These are phyloP conservation scores for Dipodomys stephensi DNA, from an alignment of 2,113 vertebrate species.

Conservation along the genomic window DNA sequence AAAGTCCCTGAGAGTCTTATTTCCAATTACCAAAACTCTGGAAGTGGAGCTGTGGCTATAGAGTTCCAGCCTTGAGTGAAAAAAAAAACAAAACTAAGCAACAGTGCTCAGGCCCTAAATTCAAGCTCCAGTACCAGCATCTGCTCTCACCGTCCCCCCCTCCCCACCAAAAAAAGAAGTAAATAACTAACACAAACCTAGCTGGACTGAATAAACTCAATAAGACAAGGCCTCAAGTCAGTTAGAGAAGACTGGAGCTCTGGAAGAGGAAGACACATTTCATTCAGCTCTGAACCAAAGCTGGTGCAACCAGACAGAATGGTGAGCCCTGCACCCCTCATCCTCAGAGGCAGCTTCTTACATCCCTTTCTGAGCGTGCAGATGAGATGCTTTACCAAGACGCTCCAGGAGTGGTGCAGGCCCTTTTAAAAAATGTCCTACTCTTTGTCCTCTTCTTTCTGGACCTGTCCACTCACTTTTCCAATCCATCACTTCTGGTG, in stretches of 20 bases:
- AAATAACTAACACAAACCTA: background rate
- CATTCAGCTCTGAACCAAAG: background rate
- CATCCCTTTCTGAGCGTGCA: background rate
- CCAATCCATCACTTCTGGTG: background rate
- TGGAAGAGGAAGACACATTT: background rate
- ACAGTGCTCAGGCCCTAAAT: too few species aligned
- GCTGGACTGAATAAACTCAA: background rate
- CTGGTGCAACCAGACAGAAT: background rate
- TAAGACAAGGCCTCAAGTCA: background rate
- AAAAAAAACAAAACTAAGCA: too few species aligned
- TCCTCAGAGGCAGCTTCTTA: background rate
- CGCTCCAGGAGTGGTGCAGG: background rate
- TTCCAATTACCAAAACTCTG: too few species aligned
- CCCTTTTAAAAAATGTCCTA: background rate
- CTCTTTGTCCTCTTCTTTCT: background rate
- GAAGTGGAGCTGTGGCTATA: too few species aligned
- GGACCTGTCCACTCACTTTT: background rate
- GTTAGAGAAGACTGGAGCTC: background rate
- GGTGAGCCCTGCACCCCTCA: background rate
- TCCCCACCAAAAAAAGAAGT: background rate
- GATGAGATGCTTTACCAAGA: background rate
- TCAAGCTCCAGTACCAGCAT: too few species aligned
- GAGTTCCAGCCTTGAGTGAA: too few species aligned
- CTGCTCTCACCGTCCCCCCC: too few species aligned
- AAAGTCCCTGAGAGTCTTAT: too few species aligned